Base-by-base conservation (phyloP, 2,113 vertebrate species). In the Pluvianellus socialis region DNA sequence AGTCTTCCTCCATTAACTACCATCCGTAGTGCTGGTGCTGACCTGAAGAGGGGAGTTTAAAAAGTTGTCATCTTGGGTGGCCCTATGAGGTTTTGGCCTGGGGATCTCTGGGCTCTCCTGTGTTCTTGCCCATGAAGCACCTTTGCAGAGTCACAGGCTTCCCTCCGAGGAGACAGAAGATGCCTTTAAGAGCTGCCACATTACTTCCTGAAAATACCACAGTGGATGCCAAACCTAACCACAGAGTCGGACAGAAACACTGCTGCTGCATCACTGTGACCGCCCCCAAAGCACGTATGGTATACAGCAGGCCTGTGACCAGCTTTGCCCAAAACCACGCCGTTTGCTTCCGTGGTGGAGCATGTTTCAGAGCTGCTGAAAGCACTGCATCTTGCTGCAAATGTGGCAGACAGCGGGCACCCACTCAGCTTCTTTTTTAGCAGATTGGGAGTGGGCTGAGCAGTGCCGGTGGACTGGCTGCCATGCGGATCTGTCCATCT, bases 171-270 rank as follows among this genome's bases (percentile, higher is more conserved):
- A 84, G 67, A 49, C 26, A 22, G 6, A 53, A 63, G 63, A 18
- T 19, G 7, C 63, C 52, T 83, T 72, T 23, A 24, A 53, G n/a
- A 89, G 40, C 59, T 23, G 21, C 45, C 45, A 8, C 59, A 1
- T 26, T 45, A 14, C 49, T 66, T 66, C 85, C 53, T 73, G n/a
- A 24, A 79, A 89, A 53, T 30, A 10, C 42, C 28, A 18, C 21
- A 24, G 21, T 10, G 0, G 28, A 5, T 35, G 38, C 56, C 63
- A 66, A 35, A 30, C 24, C 59, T 7, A 23, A 19, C 66, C 33
- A 14, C 9, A 4, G 40, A 42, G 17, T 2, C 7, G 0, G 45
- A 30, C 40, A 17, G 47, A 53, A 79, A 23, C 1, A 1, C 10
- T 22, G 20, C 33, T 12, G 32, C 42, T 24, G 50, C 12, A 1